A percentile compares a stretch with the other conserved stretches of the same genome.
Conservation (phyloP, 2,888 invertebrate genomes). For the Gisinianus flammeolus region DNA sequence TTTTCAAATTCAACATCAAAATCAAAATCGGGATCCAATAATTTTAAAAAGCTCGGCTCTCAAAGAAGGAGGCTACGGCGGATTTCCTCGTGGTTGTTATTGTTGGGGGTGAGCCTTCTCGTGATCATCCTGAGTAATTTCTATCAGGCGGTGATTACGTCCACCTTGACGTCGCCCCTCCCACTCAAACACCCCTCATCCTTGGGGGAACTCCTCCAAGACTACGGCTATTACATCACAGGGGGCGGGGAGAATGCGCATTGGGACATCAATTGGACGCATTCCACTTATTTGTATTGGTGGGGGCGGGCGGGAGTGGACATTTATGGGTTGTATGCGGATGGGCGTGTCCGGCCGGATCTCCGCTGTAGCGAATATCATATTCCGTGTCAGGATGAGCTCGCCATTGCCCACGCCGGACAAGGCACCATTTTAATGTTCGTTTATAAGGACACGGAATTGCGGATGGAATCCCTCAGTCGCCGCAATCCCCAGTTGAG, state of each 20-base stretch:
- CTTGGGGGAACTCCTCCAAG: background rate
- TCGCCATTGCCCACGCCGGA: background rate
- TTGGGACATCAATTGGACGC: background rate
- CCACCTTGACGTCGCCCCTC: background rate
- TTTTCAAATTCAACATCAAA: background rate
- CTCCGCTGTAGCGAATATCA: background rate
- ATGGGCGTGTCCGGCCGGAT: background rate
- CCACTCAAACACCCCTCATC: background rate
- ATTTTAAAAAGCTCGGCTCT: background rate
- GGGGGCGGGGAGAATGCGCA: background rate
- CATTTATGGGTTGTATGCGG: background rate
- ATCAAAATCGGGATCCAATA: background rate
- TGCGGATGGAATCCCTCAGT: background rate
- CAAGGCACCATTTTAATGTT: background rate
- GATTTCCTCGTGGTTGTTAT: no score
- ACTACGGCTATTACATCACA: background rate
- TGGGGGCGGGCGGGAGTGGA: background rate
- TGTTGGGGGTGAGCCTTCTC: background rate
- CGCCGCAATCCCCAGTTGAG: background rate
- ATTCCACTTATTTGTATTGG: background rate
- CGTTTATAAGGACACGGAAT: background rate
- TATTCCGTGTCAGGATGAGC: background rate
- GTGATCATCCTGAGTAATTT: background rate
- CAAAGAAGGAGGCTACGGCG: no score
- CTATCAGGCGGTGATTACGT: background rate